A percentile compares a stretch with the other conserved stretches of the same genome.
These are phyloP conservation scores for Chloroceryle amazona DNA, from an alignment of 2,797 vertebrate species.

Conservation along the genomic window DNA sequence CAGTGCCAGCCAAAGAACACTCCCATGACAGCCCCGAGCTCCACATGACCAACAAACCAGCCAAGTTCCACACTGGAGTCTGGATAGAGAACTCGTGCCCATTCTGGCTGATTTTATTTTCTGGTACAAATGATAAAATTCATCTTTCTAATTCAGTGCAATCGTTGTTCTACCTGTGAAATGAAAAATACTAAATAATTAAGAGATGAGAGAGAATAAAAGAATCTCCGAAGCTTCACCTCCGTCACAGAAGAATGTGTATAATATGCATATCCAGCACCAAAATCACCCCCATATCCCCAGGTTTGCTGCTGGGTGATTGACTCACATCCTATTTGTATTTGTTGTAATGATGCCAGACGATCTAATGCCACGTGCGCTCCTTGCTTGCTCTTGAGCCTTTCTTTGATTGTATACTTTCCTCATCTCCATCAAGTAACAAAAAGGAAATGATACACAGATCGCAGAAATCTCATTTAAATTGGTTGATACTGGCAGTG, in stretches of 20 bases:
- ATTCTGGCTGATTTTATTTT: background rate
- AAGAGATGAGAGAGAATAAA: background rate
- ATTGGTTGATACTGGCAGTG: background rate
- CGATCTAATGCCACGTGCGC: background rate
- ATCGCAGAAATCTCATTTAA: background rate
- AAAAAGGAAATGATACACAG: background rate
- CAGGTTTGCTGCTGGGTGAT: background rate
- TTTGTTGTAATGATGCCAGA: background rate
- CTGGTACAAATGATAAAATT: background rate
- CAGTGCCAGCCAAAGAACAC: background rate
- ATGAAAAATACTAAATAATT: background rate
- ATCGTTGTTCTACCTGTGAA: background rate
- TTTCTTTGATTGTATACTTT: background rate
- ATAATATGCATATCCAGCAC: background rate
- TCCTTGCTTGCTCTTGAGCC: background rate
- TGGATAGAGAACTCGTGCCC: background rate
- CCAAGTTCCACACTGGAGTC: background rate
- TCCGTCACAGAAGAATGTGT: background rate
- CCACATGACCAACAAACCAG: background rate
- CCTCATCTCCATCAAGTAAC: background rate
- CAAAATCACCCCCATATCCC: fast-evolving
- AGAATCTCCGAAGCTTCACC: background rate
- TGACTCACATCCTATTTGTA: background rate
- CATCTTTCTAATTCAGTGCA: background rate
- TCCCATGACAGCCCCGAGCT: background rate